Evolutionary conservation across 2,113 vertebrate species (phyloP), one percentile per base, ranked within the genome.

Genomic region (Gopherus flavomarginatus): DNA sequence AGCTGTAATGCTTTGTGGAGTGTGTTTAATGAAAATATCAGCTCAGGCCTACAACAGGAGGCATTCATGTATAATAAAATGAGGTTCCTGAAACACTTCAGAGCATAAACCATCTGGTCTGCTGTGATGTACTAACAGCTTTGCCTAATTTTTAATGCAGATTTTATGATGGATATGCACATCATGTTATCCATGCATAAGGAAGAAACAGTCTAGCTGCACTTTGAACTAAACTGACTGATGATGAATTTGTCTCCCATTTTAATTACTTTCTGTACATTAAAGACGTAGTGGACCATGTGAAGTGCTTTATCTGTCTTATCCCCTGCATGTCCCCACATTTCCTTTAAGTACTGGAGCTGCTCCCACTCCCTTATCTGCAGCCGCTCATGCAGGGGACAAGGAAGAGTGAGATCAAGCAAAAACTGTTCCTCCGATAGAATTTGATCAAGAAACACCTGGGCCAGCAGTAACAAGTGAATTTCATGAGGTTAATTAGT

Each of bases 31-130:
- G 96, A 90, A 82, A 91, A 93, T 87, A 90, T 96, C 97, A 96
- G 97, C 90, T 89, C 92, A 2, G 88, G 90, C 89, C 94, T 50
- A 3, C 44, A 59, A 89, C 95, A 85, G 0, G 83, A 92, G 88
- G 90, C 96, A 94, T 87, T 88, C 96, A 59, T 90, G 86, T 94
- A 86, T 62, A 89, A 96, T 85, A 38, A 80, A 93, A 94, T 85
- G 96, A 96, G 95, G 84, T 89, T 97, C 95, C 92, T 53, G 88
- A 92, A 96, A 94, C 96, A 92, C 97, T 95, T 89, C 90, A 22
- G 86, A 94, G 97, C 88, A 86, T 42, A 44, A 92, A 83, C 97
- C 98, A 98, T 97, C 98, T 98, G 98, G 80, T 97, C 93, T 26
- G 85, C 97, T 47, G 83, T 7, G 81, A 93, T 92, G 95, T 95